These are phyloP conservation scores for Oreochromis mossambicus DNA, from an alignment of 2,797 vertebrate species.

Conservation along the genomic window DNA sequence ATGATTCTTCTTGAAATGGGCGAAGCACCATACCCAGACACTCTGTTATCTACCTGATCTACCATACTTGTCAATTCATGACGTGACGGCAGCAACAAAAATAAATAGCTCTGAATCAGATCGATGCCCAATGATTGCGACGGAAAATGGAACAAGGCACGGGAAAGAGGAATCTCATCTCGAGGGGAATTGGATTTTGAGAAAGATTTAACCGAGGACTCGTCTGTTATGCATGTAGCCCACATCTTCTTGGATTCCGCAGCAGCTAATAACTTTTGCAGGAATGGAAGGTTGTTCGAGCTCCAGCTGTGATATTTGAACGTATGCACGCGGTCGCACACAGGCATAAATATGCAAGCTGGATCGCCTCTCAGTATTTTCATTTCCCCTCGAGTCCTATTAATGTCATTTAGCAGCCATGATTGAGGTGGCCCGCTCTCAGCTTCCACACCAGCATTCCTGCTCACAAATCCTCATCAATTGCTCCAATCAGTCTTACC, in stretches of 20 bases:
- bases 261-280: constrained; percentile 43
- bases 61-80: constrained; percentile 60
- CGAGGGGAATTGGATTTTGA: constrained; percentile 70
- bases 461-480: constrained; percentile 66
- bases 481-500: constrained; percentile 59
- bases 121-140: constrained; percentile 63
- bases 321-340: not conserved
- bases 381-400: constrained; percentile 39
- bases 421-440: constrained; percentile 43
- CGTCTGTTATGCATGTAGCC: constrained; percentile 47
- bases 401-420: constrained; percentile 60
- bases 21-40: constrained; percentile 1
- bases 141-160: constrained; percentile 54
- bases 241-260: constrained; percentile 32
- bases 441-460: constrained; percentile 12
- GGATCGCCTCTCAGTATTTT: constrained; percentile 21
- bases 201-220: constrained; percentile 62
- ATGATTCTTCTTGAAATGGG: not conserved
- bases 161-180: constrained; percentile 64
- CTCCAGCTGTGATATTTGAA: constrained; percentile 2
- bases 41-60: constrained; percentile 60
- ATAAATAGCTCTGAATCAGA: constrained; percentile 72
- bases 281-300: not conserved
- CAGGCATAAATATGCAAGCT: not conserved
- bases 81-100: constrained; percentile 56